phyloP scores from a whole-genome alignment of 2,888 invertebrate species.

The Therioaphis trifolii region DNA sequence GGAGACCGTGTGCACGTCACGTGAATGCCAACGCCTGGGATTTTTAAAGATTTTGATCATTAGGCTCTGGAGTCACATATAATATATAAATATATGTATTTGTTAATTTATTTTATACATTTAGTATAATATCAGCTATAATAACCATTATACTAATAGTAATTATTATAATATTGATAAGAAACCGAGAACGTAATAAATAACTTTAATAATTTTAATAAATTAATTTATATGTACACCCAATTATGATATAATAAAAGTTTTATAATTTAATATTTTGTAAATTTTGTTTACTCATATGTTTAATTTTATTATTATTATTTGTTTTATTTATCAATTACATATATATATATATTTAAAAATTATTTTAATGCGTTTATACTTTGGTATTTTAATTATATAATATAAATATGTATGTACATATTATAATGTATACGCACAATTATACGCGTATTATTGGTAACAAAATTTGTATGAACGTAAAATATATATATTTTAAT shows the following conservation, averaged over 20 bases:
- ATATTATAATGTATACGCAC: constrained; percentile 7
- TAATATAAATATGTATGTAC: constrained; percentile 20
- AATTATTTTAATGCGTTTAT: constrained; percentile 32
- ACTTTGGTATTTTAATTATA: constrained; percentile 32
- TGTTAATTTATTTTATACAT: constrained; percentile 9
- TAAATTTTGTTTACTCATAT: neutral
- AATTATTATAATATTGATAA: neutral
- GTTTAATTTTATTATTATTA: neutral
- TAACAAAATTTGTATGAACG: constrained; percentile 59
- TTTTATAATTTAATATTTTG: neutral
- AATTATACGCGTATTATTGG: constrained; percentile 37
- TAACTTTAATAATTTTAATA: neutral
- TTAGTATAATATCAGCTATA: neutral
- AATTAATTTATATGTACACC: constrained; percentile 1
- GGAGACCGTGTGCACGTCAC: neutral
- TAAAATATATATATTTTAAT: constrained; percentile 44
- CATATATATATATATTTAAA: constrained; percentile 12
- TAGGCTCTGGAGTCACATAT: constrained; percentile 52
- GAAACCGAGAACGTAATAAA: neutral
- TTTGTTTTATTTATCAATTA: constrained; percentile 10
- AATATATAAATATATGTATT: neutral
- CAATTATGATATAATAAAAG: constrained; percentile 3
- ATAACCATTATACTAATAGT: neutral
- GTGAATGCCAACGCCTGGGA: neutral
- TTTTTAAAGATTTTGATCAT: constrained; percentile 61